Evolutionary conservation across 2,797 vertebrate species (phyloP), one percentile per base, ranked within the genome.

Genomic region (Enteromius anoplus): DNA sequence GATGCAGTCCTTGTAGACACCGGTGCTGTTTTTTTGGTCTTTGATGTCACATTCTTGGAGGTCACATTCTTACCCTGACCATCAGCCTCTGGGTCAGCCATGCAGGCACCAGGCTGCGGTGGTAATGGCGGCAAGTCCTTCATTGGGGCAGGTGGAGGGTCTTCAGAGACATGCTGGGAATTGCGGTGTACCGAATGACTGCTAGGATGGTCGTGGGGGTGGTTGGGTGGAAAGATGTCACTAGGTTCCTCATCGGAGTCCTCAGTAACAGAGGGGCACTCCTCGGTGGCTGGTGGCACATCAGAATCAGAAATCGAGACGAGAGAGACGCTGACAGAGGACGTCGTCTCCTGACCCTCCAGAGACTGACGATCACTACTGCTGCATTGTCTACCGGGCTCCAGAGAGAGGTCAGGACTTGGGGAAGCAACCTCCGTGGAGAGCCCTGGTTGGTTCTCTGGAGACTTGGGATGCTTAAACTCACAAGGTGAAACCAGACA

Each of bases 401-500:
- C 95, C 85, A 95, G 93, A 0, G 95, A 95, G 0, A 91, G 91
- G 53, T 94, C 93, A 2, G 92, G 91, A 80, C 88, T 91, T 47
- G 80, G 58, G 0, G 86, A 69, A 19, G 89, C 83, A 0, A 85
- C 81, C 0, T 91, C 91, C 0, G 93, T 90, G 0, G 89, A 93
- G 2, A 90, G 71, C 26, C 23, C 78, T 47, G 89, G 89, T 15
- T 88, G 90, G 83, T 82, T 93, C 65, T 93, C 93, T 2, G 89
- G 83, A 0, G 92, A 91, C 87, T 94, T 96, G 60, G 95, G 94
- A 80, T 99, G 97, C 83, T 96, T 94, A 23, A 98, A 98, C 92
- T 98, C 97, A 6, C 97, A 98, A 1, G 97, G 97, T 0, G 97
- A 97, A 65, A 99, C 97, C 80, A 98, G 89, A 86, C 97, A 99